Conservation (phyloP, 2,888 invertebrate genomes). For the Drosophila anceps region DNA sequence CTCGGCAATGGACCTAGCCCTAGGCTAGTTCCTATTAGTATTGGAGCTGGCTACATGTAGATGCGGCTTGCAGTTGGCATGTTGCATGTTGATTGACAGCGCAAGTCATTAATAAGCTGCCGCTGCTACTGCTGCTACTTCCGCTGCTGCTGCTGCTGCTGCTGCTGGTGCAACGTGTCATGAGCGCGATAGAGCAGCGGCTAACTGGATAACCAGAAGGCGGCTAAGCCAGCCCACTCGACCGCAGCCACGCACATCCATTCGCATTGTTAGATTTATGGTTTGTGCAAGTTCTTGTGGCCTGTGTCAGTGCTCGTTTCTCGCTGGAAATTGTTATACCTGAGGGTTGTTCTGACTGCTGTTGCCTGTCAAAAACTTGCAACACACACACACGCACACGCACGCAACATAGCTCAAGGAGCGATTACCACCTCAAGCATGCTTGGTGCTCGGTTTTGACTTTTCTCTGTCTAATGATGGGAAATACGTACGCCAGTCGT, state of each 20-base stretch:
- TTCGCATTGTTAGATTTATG: conserved; percentile 9
- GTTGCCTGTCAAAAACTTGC: neutral
- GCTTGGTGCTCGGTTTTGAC: conserved; percentile 21
- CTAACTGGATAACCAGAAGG: conserved; percentile 6
- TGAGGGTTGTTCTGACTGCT: neutral
- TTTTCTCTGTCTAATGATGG: conserved; percentile 39
- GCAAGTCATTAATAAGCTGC: conserved; percentile 42
- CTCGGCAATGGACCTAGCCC: neutral
- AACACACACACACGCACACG: conserved; percentile 7
- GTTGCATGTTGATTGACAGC: conserved; percentile 32
- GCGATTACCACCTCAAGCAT: conserved; percentile 6
- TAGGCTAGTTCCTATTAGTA: neutral
- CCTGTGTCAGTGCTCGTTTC: conserved; percentile 12
- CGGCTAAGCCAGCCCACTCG: conserved; percentile 16
- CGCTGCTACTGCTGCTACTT: conserved; percentile 29
- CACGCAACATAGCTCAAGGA: neutral
- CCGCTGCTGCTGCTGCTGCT: neutral
- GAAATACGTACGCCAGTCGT: conserved; percentile 35
- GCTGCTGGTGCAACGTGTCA: conserved; percentile 27
- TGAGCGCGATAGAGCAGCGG: conserved; percentile 25
- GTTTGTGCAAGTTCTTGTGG: conserved; percentile 46
- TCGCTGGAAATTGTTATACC: neutral
- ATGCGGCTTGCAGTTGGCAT: conserved; percentile 9
- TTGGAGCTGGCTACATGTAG: neutral
- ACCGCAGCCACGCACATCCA: conserved; percentile 10